Percentiles rank a stretch among this genome's conserved stretches.
These are phyloP conservation scores for Apteryx owenii DNA, from an alignment of 2,113 vertebrate genomes.

Conservation along the genomic window DNA sequence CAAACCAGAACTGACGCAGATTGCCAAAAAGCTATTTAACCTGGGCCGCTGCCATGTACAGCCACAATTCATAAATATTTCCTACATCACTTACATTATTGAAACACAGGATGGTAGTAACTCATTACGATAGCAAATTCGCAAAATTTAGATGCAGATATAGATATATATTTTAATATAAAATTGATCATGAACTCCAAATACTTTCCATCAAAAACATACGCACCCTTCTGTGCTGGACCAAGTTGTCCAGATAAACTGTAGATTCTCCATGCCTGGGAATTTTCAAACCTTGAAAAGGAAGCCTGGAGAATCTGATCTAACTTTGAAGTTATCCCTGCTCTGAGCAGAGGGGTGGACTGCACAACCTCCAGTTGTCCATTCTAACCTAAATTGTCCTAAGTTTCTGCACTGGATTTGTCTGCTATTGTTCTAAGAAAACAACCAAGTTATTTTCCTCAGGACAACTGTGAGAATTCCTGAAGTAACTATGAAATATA, in stretches of 20 bases:
- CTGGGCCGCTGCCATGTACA: conserved; percentile 16
- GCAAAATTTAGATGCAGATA: neutral
- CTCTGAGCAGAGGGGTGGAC: neutral
- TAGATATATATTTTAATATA: neutral
- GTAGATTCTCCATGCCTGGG: neutral
- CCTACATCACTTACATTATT: conserved; percentile 24
- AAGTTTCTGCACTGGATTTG: neutral
- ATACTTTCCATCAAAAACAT: neutral
- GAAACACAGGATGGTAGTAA: neutral
- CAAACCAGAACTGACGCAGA: conserved; percentile 20
- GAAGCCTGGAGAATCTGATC: neutral
- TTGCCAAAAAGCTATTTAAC: conserved; percentile 37
- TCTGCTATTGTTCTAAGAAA: neutral
- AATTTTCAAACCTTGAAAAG: neutral
- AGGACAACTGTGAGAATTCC: neutral
- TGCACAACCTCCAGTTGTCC: neutral
- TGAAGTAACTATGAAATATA: neutral
- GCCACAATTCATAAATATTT: conserved; percentile 55
- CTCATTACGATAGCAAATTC: neutral
- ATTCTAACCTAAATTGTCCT: neutral
- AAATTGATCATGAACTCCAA: neutral
- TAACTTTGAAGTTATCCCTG: neutral
- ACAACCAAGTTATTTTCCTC: neutral
- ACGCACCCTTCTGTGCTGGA: neutral
- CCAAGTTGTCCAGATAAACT: neutral